Percentiles rank a stretch among this genome's conserved stretches.
These are phyloP conservation scores for Sebastes miniatus DNA, from an alignment of 2,797 vertebrate species.

Conservation along the genomic window DNA sequence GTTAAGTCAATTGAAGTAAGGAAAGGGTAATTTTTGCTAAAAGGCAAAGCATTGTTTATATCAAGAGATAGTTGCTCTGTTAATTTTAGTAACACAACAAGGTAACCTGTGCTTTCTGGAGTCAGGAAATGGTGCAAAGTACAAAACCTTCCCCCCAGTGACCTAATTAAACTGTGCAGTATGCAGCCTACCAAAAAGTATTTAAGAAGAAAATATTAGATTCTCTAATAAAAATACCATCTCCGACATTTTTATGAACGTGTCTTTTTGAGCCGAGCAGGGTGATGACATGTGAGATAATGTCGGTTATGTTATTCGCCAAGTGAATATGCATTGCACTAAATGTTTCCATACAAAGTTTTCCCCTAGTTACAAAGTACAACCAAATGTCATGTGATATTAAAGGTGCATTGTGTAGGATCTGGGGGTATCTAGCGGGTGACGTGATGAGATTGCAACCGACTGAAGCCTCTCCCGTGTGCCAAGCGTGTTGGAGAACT, in stretches of 20 bases:
- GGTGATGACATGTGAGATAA: background rate
- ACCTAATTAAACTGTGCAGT: background rate
- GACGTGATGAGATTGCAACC: background rate
- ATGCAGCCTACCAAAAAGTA: background rate
- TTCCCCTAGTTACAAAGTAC: background rate
- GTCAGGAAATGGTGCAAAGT: background rate
- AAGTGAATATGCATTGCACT: background rate
- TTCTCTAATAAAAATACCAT: background rate
- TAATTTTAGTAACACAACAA: background rate
- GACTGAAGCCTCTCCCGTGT: background rate
- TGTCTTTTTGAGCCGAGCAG: background rate
- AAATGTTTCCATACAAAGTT: background rate
- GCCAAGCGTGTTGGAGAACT: too few relatives aligned
- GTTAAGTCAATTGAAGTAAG: background rate
- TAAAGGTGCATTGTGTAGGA: background rate
- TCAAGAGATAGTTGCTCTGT: background rate
- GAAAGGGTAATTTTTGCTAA: background rate
- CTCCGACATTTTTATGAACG: background rate
- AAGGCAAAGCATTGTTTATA: background rate
- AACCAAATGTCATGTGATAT: background rate
- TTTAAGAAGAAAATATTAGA: background rate
- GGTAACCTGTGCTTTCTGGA: background rate
- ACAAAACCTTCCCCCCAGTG: background rate
- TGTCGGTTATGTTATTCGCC: background rate
- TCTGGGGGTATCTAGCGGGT: rapidly evolving